phyloP scores from a whole-genome alignment of 2,797 vertebrate species.

The Craterocephalus amniculus region DNA sequence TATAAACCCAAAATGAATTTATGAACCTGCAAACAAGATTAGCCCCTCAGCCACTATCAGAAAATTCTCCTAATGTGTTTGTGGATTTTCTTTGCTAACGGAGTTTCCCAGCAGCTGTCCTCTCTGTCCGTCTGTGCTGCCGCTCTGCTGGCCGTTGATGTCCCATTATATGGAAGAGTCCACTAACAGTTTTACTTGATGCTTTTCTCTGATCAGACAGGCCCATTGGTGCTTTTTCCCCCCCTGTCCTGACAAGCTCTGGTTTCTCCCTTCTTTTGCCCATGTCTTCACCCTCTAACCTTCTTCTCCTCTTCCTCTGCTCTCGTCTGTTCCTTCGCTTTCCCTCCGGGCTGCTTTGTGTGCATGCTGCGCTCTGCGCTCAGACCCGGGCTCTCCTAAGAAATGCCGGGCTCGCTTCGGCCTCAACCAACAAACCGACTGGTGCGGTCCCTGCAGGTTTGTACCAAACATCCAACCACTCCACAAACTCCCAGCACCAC shows the following conservation, averaged over 20 bases:
- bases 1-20: neutral
- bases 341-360: constrained; percentile 65
- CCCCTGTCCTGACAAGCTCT: constrained; percentile 38
- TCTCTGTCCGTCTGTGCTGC: constrained; percentile 6
- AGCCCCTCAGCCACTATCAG: neutral
- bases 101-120: neutral
- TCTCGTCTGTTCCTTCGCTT: constrained; percentile 21
- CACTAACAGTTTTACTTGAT: constrained; percentile 64
- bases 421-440: constrained; percentile 99
- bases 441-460: constrained; percentile 99
- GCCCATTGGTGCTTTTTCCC: constrained; percentile 33
- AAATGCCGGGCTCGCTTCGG: constrained; percentile 99
- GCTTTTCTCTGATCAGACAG: constrained; percentile 38
- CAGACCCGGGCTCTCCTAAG: constrained; percentile 99
- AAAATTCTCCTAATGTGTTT: neutral
- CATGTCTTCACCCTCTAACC: constrained; percentile 56
- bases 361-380: constrained; percentile 89
- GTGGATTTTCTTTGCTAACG: neutral
- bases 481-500: constrained; percentile 5
- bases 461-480: constrained; percentile 81
- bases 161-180: constrained; percentile 34
- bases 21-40: neutral
- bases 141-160: constrained; percentile 22
- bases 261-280: constrained; percentile 37
- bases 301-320: constrained; percentile 5